phyloP scores from a whole-genome alignment of 1,140 invertebrate species.

The Meloidogyne chitwoodi region DNA sequence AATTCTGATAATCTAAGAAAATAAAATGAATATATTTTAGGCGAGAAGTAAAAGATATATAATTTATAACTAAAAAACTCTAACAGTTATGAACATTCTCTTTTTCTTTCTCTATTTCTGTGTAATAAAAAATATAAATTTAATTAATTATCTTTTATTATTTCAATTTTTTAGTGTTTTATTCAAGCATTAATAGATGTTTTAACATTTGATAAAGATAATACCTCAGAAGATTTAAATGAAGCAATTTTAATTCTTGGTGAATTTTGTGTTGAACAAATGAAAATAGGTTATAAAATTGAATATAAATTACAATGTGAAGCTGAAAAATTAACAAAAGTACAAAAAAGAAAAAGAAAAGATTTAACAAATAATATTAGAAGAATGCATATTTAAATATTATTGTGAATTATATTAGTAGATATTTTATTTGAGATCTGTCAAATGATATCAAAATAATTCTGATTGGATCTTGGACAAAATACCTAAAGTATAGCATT shows the following conservation, averaged over 20 bases:
- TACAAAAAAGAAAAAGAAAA: neutral
- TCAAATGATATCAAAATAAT: no score
- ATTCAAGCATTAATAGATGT: constrained; percentile 26
- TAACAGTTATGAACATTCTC: no score
- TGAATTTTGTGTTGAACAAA: constrained; percentile 50
- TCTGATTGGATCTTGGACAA: no score
- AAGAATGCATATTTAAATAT: neutral
- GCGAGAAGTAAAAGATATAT: no score
- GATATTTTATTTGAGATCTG: no score
- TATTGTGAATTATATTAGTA: no score
- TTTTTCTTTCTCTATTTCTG: no score
- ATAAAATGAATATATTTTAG: no score
- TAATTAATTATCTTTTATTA: constrained; percentile 15
- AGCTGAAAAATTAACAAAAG: constrained; percentile 36
- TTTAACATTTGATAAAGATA: constrained; percentile 7
- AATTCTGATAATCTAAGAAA: no score
- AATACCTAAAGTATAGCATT: no score
- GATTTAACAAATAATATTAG: neutral
- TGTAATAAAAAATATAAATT: no score
- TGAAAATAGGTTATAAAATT: constrained; percentile 51
- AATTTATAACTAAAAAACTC: no score
- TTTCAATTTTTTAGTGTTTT: constrained; percentile 7
- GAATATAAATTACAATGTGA: constrained; percentile 46
- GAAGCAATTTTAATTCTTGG: constrained; percentile 45
- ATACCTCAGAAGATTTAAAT: constrained; percentile 29